phyloP scores from a whole-genome alignment of 2,113 vertebrate species.

The Toxotes chatareus region DNA sequence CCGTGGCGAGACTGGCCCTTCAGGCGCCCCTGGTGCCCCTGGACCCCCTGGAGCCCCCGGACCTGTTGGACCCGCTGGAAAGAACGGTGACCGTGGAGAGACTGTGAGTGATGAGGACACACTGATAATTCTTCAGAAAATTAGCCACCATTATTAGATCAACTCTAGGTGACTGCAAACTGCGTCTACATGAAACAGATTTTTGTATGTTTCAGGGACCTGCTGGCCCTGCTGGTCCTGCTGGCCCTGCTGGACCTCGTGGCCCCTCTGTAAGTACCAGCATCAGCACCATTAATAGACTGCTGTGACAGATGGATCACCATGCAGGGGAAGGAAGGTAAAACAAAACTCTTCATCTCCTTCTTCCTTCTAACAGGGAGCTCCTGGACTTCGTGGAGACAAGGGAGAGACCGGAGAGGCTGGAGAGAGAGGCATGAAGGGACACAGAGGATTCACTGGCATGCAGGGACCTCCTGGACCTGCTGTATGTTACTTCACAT shows the following conservation, averaged over 20 bases:
- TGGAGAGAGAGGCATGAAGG: conserved; percentile 98
- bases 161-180: not conserved
- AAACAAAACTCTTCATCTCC: not conserved
- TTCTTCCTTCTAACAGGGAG: conserved; percentile 83
- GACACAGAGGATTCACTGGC: conserved; percentile 98
- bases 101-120: conserved; percentile 85
- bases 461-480: conserved; percentile 94
- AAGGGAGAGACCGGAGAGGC: conserved; percentile 96
- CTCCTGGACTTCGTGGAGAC: conserved; percentile 94
- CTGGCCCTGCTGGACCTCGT: conserved; percentile 93
- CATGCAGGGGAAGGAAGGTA: not conserved
- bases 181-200: not conserved
- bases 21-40: conserved; percentile 93
- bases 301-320: not conserved
- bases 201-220: conserved; percentile 86
- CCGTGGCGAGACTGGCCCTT: conserved; percentile 91
- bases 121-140: not conserved
- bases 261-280: conserved; percentile 92
- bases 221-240: conserved; percentile 89
- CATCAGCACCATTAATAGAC: not conserved
- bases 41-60: conserved; percentile 95
- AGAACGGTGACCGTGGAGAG: conserved; percentile 96
- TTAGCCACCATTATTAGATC: not conserved
- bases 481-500: conserved; percentile 84
- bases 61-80: conserved; percentile 95